Evolutionary conservation across 2,888 invertebrate genomes (phyloP), one percentile per base, ranked within the genome.

Genomic region (Stenichneumon culpator): DNA sequence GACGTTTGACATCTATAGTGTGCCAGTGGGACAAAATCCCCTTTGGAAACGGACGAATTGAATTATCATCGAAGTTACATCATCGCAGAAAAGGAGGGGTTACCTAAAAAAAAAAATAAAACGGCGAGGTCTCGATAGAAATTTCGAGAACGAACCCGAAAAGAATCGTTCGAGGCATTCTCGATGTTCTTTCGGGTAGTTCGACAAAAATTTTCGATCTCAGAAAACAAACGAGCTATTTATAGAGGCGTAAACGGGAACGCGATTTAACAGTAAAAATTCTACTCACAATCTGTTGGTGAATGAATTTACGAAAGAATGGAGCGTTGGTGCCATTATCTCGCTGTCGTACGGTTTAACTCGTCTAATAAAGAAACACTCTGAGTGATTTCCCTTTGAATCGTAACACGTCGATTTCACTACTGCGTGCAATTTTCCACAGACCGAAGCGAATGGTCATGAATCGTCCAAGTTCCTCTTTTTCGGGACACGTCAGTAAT

Each of bases 261-360:
- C 60, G 57, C 50, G 28, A 52, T 9, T 16, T 16, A 25, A 82
- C 47, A 39, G 25, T 63, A 28, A 7, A 52, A n/a, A 36, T 1
- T 47, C 2, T 73, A 96, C 97, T 96, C 94, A 97, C 97, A 97
- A 94, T 92, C 95, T 96, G 94, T 95, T 96, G 93, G 95, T 96
- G 94, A 97, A 97, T 89, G 96, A 95, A 94, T 96, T 96, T 90
- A 96, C 93, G 93, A 97, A 97, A 84, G 95, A 95, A 91, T 95
- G 95, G 87, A 96, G 93, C 90, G 95, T 95, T 87, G 96, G 94
- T 93, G 96, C 95, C 96, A 96, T 96, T 87, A 83, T 91, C 87
- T 79, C 72, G 69, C 36, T 54, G 22, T 73, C 72, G 79, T 73
- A 25, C 9, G 22, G 22, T 72, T 52, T 3, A 54, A 16, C 50